These are phyloP conservation scores for Speoplatyrhinus poulsoni DNA, from an alignment of 2,113 vertebrate species.

Conservation along the genomic window DNA sequence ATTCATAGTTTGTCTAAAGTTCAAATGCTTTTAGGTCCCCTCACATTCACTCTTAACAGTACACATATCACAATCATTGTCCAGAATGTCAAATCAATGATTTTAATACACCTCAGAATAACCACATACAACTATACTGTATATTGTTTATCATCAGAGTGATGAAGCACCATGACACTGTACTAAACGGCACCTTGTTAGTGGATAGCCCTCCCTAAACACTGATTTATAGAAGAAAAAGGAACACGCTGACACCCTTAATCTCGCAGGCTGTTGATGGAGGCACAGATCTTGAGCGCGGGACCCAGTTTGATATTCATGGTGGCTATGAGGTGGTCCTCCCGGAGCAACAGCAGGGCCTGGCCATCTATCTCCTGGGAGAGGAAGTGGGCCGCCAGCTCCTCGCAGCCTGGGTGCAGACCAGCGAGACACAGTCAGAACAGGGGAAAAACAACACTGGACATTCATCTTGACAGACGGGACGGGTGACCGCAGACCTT, in stretches of 20 bases:
- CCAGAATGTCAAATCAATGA: slow-evolving; percentile 39
- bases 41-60: slow-evolving; percentile 26
- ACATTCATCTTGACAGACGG: too few relatives aligned
- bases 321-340: slow-evolving; percentile 98
- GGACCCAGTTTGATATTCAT: slow-evolving; percentile 99
- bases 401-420: slow-evolving; percentile 86
- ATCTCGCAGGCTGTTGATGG: slow-evolving; percentile 95
- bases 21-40: not conserved
- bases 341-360: slow-evolving; percentile 91
- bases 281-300: slow-evolving; percentile 98
- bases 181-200: not conserved
- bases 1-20: slow-evolving; percentile 16
- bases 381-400: slow-evolving; percentile 92
- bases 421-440: not conserved
- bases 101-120: slow-evolving; percentile 5
- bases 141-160: slow-evolving; percentile 4
- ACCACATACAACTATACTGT: not conserved
- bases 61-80: slow-evolving; percentile 60
- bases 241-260: slow-evolving; percentile 61
- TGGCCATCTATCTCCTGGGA: slow-evolving; percentile 98
- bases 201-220: slow-evolving; percentile 2
- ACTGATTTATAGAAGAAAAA: slow-evolving; percentile 1
- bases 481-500: slow-evolving; percentile 76
- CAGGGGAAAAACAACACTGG: not conserved
- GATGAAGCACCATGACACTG: slow-evolving; percentile 11